Base-by-base conservation (phyloP, 2,113 vertebrate genomes). In the Poecilia latipinna region DNA sequence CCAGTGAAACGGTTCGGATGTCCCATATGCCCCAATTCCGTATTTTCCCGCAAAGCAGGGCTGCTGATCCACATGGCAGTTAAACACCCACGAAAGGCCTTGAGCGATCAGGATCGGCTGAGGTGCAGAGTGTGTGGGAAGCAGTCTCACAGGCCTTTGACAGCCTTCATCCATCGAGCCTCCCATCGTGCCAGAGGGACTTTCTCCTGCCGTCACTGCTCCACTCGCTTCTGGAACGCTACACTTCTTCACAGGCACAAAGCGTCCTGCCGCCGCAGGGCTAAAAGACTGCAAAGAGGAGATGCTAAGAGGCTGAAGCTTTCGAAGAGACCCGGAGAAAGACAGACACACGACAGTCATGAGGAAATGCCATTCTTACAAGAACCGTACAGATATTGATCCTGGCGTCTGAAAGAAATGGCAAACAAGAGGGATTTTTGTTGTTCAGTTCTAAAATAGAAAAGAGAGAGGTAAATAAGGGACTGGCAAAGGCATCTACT, bases 81-180 rank as follows among this genome's bases (percentile, higher is more conserved):
- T 54, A 94, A 94, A 86, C 95, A 95, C 88, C 90, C 92, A 71
- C 91, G 86, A 60, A 93, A 85, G 89, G 90, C 86, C 83, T 85
- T 71, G 72, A 89, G 88, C 79, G 93, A 94, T 80, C 94, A 90
- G 73, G 95, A 96, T 84, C 95, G 97, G 26, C 95, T 97, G 81
- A 94, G 91, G 88, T 98, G 97, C 75, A 92, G 93, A 17, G 97
- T 96, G 1, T 98, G 97, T 75, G 97, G 96, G 78, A 97, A 96
- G 88, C 96, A 95, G 87, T 98, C 96, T 89, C 95, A 96, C 86
- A 94, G 94, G 71, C 95, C 96, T 81, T 82, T 97, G 91, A 94
- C 93, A 4, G 92, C 96, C 70, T 96, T 97, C 70, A 95, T 95
- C 65, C 97, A 98, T 80, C 91, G 95, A 84, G 93, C 93, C 70